phyloP scores from a whole-genome alignment of 2,113 vertebrate species.

The Myrmecobius fasciatus region DNA sequence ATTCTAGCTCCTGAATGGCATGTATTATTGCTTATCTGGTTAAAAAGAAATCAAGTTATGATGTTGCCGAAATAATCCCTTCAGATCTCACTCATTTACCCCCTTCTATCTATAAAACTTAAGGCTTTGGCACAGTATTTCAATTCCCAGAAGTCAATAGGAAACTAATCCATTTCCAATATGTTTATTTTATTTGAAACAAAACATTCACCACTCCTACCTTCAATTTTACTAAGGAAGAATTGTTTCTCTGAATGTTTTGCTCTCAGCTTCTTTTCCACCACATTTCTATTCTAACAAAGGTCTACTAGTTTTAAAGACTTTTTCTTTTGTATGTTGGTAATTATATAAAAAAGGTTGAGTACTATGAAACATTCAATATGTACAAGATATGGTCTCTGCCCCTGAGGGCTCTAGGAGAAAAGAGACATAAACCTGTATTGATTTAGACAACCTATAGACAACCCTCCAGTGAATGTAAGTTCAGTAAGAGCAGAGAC shows the following conservation, averaged over 20 bases:
- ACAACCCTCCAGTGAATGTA: not conserved
- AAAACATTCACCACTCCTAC: not conserved
- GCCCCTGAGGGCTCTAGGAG: not conserved
- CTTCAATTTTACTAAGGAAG: constrained; percentile 18
- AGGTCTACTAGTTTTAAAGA: constrained; percentile 12
- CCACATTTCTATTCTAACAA: constrained; percentile 14
- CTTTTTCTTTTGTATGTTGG: constrained; percentile 43
- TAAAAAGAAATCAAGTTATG: constrained; percentile 9
- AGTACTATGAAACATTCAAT: not conserved
- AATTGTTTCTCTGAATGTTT: not conserved
- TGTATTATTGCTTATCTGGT: constrained; percentile 41
- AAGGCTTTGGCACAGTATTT: constrained; percentile 27
- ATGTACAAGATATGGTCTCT: not conserved
- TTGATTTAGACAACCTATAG: not conserved
- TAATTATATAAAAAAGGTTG: not conserved
- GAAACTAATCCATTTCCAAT: constrained; percentile 47
- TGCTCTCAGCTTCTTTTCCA: constrained; percentile 40
- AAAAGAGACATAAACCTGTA: not conserved
- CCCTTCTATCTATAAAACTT: not conserved
- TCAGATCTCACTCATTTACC: constrained; percentile 4
- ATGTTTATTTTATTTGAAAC: constrained; percentile 29
- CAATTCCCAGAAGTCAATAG: constrained; percentile 40
- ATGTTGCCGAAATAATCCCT: constrained; percentile 23
- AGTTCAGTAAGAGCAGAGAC: not conserved
- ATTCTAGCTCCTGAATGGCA: constrained; percentile 38